Evolutionary conservation across 2,888 invertebrate species (phyloP), one percentile per base, ranked within the genome.

Genomic region (Brenthis daphne): DNA sequence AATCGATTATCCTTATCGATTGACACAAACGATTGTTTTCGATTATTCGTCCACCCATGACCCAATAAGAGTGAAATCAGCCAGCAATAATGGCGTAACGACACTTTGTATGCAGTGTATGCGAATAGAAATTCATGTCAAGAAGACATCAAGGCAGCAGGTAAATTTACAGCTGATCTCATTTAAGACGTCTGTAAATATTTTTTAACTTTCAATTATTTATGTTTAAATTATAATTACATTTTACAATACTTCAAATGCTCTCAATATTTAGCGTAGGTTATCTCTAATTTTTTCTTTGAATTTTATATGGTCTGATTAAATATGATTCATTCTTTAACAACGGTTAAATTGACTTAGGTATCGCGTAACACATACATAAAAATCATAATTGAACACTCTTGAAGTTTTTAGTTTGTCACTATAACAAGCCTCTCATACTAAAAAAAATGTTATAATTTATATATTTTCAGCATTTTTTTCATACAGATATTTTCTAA

Each of bases 101-200:
- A 75, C 81, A 75, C 83, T 92, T 91, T 85, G 92, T 92, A 92
- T 92, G 90, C 92, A 87, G 83, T 81, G 77, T 81, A 85, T 81
- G 82, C 78, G 78, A 85, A 84, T 91, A 86, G 90, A 89, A 91
- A 92, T 90, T 90, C 91, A 92, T 92, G 92, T 92, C 92, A 92
- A 92, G 92, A 86, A 88, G 87, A 87, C 83, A 82, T 79, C 80
- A 77, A 77, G 79, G 82, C 79, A 82, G 80, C 80, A 88, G 90
- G 90, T 87, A 88, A 90, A 90, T 89, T 88, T 89, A 91, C 82
- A 81, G 80, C 79, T 73, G 76, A 77, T 72, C 74, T 79, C 77
- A 76, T 79, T 80, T 72, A 77, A 80, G 77, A 77, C 79, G 78
- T 81, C 78, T 81, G 80, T 80, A 80, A 79, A 79, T 78, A 77